These are phyloP conservation scores for Micoletzkya japonica DNA, from an alignment of 2,888 invertebrate species.

Conservation along the genomic window DNA sequence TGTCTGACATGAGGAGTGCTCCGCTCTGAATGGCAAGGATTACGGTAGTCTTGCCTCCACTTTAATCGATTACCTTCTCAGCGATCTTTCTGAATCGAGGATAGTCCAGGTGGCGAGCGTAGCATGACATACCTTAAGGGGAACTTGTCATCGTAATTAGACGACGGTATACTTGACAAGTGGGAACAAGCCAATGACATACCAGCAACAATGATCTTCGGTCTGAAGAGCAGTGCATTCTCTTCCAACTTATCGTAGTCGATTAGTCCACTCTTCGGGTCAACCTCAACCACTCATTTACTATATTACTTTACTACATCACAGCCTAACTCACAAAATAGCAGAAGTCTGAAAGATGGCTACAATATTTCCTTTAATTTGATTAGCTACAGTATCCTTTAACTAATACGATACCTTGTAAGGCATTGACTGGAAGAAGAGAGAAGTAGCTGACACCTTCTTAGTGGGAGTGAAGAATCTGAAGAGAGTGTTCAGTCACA, in stretches of 20 bases:
- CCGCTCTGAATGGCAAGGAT: conserved; percentile 69
- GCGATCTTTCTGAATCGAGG: conserved; percentile 79
- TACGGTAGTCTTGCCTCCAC: conserved; percentile 64
- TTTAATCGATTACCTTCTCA: conserved; percentile 68
- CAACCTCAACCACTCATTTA: conserved; percentile 51
- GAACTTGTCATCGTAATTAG: not conserved
- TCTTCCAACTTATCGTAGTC: conserved; percentile 86
- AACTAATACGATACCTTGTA: conserved; percentile 73
- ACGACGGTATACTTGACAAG: not conserved
- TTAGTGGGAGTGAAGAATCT: conserved; percentile 84
- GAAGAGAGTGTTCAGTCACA: conserved; percentile 18
- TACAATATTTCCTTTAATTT: too few relatives aligned
- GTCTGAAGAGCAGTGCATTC: conserved; percentile 84
- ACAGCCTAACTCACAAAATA: too few relatives aligned
- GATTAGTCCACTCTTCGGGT: conserved; percentile 81
- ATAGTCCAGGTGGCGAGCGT: conserved; percentile 89
- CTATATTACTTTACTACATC: too few relatives aligned
- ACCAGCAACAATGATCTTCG: conserved; percentile 87
- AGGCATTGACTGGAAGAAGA: conserved; percentile 97
- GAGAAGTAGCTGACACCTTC: conserved; percentile 92
- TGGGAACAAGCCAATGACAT: not conserved
- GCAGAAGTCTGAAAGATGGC: too few relatives aligned
- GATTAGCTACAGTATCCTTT: conserved; percentile 6
- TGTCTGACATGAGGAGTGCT: conserved; percentile 87
- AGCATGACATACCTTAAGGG: conserved; percentile 78